These are phyloP conservation scores for Diarsia dahlii DNA, from an alignment of 2,888 invertebrate genomes.

Conservation along the genomic window DNA sequence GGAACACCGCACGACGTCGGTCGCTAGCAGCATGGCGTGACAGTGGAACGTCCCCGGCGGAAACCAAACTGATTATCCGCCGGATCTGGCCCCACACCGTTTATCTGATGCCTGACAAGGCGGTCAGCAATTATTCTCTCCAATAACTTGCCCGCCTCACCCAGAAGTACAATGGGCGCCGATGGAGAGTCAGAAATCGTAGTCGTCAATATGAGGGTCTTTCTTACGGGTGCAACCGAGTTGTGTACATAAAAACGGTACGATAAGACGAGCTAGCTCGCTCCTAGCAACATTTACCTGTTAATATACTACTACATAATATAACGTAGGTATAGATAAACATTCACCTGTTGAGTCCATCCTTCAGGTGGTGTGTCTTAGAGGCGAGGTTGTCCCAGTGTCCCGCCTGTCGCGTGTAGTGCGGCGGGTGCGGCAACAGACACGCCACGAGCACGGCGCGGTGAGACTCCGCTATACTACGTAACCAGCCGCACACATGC, in stretches of 20 bases:
- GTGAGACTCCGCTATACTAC: conserved; percentile 94
- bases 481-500: conserved; percentile 98
- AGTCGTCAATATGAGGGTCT: not conserved
- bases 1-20: too few species aligned
- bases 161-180: too few species aligned
- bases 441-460: conserved; percentile 96
- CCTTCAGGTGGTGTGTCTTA: conserved; percentile 97
- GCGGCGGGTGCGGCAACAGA: conserved; percentile 98
- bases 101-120: too few species aligned
- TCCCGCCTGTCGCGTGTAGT: conserved; percentile 98
- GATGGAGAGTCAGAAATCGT: too few species aligned
- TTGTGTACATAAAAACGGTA: not conserved
- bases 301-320: conserved; percentile 80
- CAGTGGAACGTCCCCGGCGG: too few species aligned
- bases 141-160: too few species aligned
- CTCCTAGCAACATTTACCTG: conserved; percentile 72
- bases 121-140: too few species aligned
- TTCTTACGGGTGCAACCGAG: not conserved
- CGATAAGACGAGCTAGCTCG: not conserved
- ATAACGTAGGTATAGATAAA: too few species aligned
- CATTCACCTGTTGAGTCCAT: conserved; percentile 94
- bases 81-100: too few species aligned
- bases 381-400: conserved; percentile 98
- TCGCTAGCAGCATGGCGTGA: too few species aligned
- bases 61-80: too few species aligned